A percentile compares a stretch with the other conserved stretches of the same genome.
These are phyloP conservation scores for Acropora tenuis DNA, from an alignment of 64 coral and sea anemone species.

Conservation along the genomic window DNA sequence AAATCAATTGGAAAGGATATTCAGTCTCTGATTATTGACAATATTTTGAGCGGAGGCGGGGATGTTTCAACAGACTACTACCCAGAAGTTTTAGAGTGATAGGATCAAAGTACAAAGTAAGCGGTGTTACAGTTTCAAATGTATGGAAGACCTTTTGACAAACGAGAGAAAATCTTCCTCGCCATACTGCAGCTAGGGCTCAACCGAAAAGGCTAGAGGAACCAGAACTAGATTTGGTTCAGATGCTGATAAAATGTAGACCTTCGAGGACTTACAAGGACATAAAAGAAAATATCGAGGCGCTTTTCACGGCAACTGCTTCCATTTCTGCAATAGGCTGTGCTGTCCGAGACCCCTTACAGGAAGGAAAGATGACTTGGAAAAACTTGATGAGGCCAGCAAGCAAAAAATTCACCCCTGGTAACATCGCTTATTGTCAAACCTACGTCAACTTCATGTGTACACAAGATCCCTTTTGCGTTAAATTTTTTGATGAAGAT, in stretches of 20 bases:
- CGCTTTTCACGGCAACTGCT: background rate
- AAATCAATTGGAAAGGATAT: background rate
- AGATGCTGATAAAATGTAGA: conserved; percentile 17
- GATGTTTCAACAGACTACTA: too few species aligned
- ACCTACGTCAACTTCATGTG: conserved; percentile 61
- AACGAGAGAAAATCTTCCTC: too few species aligned
- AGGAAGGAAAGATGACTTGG: conserved; percentile 64
- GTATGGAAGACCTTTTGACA: too few species aligned
- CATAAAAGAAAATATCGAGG: background rate
- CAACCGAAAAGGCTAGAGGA: conserved; percentile 17
- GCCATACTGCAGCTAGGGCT: background rate
- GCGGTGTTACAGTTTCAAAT: too few species aligned
- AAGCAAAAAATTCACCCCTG: conserved; percentile 37
- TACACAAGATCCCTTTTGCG: conserved; percentile 10
- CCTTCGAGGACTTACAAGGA: conserved; percentile 5
- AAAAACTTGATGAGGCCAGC: conserved; percentile 58
- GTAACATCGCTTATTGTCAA: conserved; percentile 42
- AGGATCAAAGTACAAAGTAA: too few species aligned
- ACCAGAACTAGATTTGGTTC: conserved; percentile 25
- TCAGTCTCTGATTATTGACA: background rate
- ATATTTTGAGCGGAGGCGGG: too few species aligned
- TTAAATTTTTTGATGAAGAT: conserved; percentile 69
- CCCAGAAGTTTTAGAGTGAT: too few species aligned
- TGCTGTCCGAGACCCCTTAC: conserved; percentile 24
- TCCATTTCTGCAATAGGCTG: conserved; percentile 27